A percentile compares a stretch with the other conserved stretches of the same genome.
Conservation (phyloP, 2,888 invertebrate genomes). For the Nipponacmea schrenckii region DNA sequence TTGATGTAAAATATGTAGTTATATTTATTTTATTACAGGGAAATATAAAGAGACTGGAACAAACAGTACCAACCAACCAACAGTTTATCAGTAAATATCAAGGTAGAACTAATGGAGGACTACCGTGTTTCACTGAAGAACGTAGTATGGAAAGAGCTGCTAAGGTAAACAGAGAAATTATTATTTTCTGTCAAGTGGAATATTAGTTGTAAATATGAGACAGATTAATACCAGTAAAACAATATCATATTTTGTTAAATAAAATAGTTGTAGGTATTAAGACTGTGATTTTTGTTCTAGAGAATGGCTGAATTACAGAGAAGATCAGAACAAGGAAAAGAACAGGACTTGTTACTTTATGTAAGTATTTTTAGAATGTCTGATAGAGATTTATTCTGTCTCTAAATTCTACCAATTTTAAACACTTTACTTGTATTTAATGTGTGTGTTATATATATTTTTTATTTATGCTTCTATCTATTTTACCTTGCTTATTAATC, state of each 20-base stretch:
- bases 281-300: conserved; percentile 33
- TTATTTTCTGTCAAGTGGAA: neutral
- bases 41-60: neutral
- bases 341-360: conserved; percentile 50
- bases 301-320: conserved; percentile 60
- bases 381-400: too few species aligned
- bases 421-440: too few species aligned
- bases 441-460: too few species aligned
- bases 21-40: too few species aligned
- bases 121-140: conserved; percentile 66
- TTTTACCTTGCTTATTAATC: too few species aligned
- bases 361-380: too few species aligned
- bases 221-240: too few species aligned
- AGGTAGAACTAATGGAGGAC: conserved; percentile 64
- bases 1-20: too few species aligned
- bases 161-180: conserved; percentile 58
- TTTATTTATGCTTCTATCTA: too few species aligned
- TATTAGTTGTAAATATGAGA: too few species aligned
- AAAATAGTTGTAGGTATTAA: neutral
- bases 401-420: too few species aligned
- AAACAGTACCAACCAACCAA: conserved; percentile 16
- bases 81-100: conserved; percentile 65
- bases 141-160: conserved; percentile 61
- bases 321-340: conserved; percentile 52
- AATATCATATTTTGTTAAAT: neutral